These are phyloP conservation scores for Ephestia elutella DNA, from an alignment of 1,140 invertebrate genomes.

Conservation along the genomic window DNA sequence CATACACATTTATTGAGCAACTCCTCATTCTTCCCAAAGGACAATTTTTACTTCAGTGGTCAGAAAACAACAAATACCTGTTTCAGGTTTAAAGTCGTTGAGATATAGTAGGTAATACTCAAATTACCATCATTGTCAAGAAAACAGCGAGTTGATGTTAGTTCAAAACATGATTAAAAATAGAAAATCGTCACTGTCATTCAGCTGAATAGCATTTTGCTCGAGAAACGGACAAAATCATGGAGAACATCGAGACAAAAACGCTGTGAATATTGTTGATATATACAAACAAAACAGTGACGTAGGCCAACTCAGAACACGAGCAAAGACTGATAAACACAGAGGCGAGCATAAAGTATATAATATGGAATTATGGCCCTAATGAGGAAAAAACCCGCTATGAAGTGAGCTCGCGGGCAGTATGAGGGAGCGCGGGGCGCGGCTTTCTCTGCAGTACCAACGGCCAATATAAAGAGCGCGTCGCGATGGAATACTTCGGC, in stretches of 20 bases:
- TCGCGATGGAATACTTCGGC: conserved; percentile 66
- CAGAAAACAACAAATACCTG: neutral
- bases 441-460: conserved; percentile 63
- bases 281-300: conserved; percentile 23
- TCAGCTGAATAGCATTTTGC: neutral
- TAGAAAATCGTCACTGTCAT: neutral
- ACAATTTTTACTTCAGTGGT: neutral
- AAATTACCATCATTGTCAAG: neutral
- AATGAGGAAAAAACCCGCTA: conserved; percentile 72
- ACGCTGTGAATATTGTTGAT: neutral
- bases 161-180: neutral
- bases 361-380: conserved; percentile 56
- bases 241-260: neutral
- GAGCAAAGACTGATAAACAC: conserved; percentile 56
- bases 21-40: conserved; percentile 10
- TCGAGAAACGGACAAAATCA: neutral
- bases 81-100: neutral
- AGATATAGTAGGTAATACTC: neutral
- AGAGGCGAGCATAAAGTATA: conserved; percentile 48
- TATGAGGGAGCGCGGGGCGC: conserved; percentile 55
- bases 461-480: conserved; percentile 67
- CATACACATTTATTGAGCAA: conserved; percentile 13
- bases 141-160: neutral
- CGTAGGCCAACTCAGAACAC: conserved; percentile 29
- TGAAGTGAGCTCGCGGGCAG: conserved; percentile 40